Percentiles rank a stretch among this genome's conserved stretches.
These are phyloP conservation scores for Brachymystax lenok DNA, from an alignment of 2,797 vertebrate species.

Conservation along the genomic window DNA sequence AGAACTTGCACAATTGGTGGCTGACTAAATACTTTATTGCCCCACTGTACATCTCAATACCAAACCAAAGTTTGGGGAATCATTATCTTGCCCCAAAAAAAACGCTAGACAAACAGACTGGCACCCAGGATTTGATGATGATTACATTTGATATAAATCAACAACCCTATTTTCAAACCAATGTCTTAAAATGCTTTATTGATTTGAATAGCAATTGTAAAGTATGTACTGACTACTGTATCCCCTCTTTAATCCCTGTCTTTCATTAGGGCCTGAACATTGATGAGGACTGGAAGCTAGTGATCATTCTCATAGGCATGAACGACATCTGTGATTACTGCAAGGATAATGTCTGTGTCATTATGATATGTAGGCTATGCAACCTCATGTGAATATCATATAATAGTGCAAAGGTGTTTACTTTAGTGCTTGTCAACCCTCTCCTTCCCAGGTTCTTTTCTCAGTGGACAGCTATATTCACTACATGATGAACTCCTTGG, in stretches of 20 bases:
- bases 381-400: too few relatives aligned
- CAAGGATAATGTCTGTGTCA: conserved; percentile 72
- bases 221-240: background rate
- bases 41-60: too few relatives aligned
- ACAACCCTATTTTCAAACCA: too few relatives aligned
- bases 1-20: too few relatives aligned
- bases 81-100: too few relatives aligned
- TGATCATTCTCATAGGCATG: conserved; percentile 82
- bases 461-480: conserved; percentile 80
- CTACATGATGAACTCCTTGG: conserved; percentile 78
- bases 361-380: too few relatives aligned
- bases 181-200: too few relatives aligned
- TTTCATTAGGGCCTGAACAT: conserved; percentile 73
- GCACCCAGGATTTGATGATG: background rate
- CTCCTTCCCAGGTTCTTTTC: conserved; percentile 68
- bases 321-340: conserved; percentile 84
- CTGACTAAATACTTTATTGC: too few relatives aligned
- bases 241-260: conserved; percentile 6
- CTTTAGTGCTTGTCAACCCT: background rate
- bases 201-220: too few relatives aligned
- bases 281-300: conserved; percentile 81
- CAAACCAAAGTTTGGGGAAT: too few relatives aligned
- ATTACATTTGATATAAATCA: background rate
- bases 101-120: too few relatives aligned
- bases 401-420: background rate